A percentile compares a stretch with the other conserved stretches of the same genome.
These are phyloP conservation scores for Limonius californicus DNA, from an alignment of 1,140 invertebrate species.

Conservation along the genomic window DNA sequence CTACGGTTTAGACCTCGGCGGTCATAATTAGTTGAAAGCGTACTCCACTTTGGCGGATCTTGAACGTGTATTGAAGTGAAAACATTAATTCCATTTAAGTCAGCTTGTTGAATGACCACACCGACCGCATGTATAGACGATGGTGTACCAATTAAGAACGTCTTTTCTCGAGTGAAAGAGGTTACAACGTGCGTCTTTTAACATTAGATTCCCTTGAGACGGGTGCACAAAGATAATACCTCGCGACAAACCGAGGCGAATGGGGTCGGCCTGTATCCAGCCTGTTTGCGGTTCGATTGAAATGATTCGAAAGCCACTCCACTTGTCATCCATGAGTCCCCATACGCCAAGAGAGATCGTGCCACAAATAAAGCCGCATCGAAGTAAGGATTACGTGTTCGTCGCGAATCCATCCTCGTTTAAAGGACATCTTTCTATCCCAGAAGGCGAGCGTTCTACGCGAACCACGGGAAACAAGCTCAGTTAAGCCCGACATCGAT, in stretches of 20 bases:
- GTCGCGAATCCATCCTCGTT: slow-evolving; percentile 4
- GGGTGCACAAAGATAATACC: slow-evolving; percentile 30
- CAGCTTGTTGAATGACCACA: slow-evolving; percentile 39
- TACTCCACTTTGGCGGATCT: slow-evolving; percentile 37
- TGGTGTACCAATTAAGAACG: slow-evolving; percentile 25
- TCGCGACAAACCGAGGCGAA: slow-evolving; percentile 21
- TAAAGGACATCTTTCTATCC: slow-evolving; percentile 12
- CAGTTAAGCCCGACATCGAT: neutral
- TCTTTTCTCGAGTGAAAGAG: slow-evolving; percentile 27
- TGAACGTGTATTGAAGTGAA: slow-evolving; percentile 40
- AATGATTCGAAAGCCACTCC: slow-evolving; percentile 36
- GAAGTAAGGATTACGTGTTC: slow-evolving; percentile 35
- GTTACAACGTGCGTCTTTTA: slow-evolving; percentile 23
- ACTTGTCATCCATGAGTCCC: slow-evolving; percentile 32
- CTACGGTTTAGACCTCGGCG: slow-evolving; percentile 35
- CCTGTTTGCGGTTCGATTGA: slow-evolving; percentile 37
- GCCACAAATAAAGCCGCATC: slow-evolving; percentile 34
- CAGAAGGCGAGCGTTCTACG: neutral
- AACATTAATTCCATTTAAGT: slow-evolving; percentile 40
- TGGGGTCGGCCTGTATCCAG: slow-evolving; percentile 22
- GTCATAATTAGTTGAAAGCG: slow-evolving; percentile 44
- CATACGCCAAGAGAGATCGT: slow-evolving; percentile 29
- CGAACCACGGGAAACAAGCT: neutral
- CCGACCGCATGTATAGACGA: slow-evolving; percentile 16
- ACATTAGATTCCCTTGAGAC: slow-evolving; percentile 23